phyloP scores from a whole-genome alignment of 2,113 vertebrate genomes.

The Cynocephalus volans region DNA sequence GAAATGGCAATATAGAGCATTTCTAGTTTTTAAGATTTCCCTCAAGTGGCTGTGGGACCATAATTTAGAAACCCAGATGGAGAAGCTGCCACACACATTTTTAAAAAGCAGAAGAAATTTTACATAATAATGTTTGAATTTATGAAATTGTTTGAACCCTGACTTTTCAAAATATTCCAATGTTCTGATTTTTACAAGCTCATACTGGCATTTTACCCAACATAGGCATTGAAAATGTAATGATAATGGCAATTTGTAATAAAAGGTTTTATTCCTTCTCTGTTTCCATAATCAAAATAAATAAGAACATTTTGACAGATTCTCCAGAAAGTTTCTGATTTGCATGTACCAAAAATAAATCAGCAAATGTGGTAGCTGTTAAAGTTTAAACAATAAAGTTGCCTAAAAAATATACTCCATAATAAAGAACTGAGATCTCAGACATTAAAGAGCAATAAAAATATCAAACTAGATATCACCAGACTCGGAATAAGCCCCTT shows the following conservation, averaged over 20 bases:
- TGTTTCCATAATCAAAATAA: conserved; percentile 46
- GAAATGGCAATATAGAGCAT: background rate
- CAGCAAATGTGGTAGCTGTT: background rate
- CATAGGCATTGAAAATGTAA: background rate
- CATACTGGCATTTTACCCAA: background rate
- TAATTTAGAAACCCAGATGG: background rate
- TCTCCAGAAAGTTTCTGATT: conserved; percentile 56
- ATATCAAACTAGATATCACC: background rate
- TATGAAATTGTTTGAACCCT: background rate
- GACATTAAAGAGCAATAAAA: background rate
- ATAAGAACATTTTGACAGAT: conserved; percentile 8
- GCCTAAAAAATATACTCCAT: background rate
- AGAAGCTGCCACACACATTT: background rate
- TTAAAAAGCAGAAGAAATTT: conserved; percentile 15
- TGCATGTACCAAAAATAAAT: conserved; percentile 54
- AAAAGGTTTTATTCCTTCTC: conserved; percentile 27
- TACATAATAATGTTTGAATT: conserved; percentile 1
- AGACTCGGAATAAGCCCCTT: background rate
- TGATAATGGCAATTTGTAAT: background rate
- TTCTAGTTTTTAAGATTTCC: background rate
- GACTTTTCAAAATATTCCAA: conserved; percentile 1
- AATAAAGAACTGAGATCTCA: background rate
- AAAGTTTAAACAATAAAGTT: conserved; percentile 51
- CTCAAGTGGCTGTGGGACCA: background rate
- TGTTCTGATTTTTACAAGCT: background rate